These are phyloP conservation scores for Alectura lathami DNA, from an alignment of 2,113 vertebrate genomes.

Conservation along the genomic window DNA sequence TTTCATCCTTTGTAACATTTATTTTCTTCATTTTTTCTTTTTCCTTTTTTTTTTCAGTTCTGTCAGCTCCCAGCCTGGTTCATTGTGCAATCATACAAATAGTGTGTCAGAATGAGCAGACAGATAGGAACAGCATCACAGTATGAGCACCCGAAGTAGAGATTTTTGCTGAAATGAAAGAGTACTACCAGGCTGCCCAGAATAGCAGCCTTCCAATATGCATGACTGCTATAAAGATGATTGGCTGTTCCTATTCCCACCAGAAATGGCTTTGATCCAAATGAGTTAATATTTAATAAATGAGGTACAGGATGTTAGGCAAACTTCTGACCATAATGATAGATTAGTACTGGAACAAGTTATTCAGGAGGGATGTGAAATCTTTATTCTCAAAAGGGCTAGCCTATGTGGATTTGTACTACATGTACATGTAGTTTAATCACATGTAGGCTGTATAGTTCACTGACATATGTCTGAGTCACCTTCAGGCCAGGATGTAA, in stretches of 20 bases:
- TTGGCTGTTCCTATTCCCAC: not conserved
- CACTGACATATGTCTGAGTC: accelerated
- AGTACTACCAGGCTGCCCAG: not conserved
- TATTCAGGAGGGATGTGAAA: not conserved
- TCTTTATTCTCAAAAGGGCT: not conserved
- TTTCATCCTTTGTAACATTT: not conserved
- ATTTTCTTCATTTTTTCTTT: no score
- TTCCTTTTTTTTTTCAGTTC: not conserved
- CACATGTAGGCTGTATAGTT: not conserved
- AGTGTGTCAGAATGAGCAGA: not conserved
- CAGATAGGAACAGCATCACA: not conserved
- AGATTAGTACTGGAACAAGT: not conserved
- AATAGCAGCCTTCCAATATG: not conserved
- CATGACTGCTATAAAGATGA: not conserved
- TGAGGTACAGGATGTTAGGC: not conserved
- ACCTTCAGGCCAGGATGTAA: not conserved
- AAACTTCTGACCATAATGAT: not conserved
- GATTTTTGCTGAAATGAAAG: not conserved
- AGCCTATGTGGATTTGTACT: not conserved
- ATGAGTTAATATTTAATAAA: not conserved
- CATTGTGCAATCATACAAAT: not conserved
- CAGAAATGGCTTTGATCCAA: not conserved
- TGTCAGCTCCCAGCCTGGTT: not conserved
- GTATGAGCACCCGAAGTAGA: not conserved
- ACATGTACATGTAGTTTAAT: not conserved